These are phyloP conservation scores for Trissonchulus latispiculum DNA, from an alignment of 2,888 invertebrate species.

Conservation along the genomic window DNA sequence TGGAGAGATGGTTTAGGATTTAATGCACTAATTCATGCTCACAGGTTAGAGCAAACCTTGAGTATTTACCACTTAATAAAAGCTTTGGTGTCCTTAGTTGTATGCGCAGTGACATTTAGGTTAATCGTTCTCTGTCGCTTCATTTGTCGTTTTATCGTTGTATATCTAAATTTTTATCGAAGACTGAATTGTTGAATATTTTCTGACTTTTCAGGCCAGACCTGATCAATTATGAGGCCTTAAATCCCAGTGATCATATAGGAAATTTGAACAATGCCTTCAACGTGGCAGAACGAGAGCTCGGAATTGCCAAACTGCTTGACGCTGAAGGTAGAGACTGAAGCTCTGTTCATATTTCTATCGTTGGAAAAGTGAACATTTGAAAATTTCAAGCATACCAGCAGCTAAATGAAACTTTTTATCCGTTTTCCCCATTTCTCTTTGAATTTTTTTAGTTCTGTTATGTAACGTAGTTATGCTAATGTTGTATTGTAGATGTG, in stretches of 20 bases:
- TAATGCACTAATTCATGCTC: constrained; percentile 95
- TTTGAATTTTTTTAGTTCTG: too few species aligned
- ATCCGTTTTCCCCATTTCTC: too few species aligned
- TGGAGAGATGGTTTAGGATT: constrained; percentile 95
- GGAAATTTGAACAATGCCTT: constrained; percentile 96
- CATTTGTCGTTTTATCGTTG: too few species aligned
- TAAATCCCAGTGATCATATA: constrained; percentile 71
- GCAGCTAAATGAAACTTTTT: too few species aligned
- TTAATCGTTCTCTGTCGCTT: too few species aligned
- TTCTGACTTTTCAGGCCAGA: constrained; percentile 62
- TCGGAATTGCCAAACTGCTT: constrained; percentile 75
- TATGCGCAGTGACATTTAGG: too few species aligned
- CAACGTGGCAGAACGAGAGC: constrained; percentile 77
- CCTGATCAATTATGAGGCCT: constrained; percentile 59
- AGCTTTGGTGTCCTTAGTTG: too few species aligned
- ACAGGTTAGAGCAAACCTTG: constrained; percentile 52
- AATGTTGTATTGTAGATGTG: constrained; percentile 65
- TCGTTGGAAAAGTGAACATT: too few species aligned
- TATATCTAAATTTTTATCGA: constrained; percentile 19
- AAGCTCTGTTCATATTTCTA: too few species aligned
- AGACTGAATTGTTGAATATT: constrained; percentile 18
- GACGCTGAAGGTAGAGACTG: constrained; percentile 82
- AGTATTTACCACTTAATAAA: too few species aligned
- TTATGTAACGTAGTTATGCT: too few species aligned
- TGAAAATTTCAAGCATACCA: too few species aligned